Evolutionary conservation across 2,797 vertebrate genomes (phyloP), one percentile per base, ranked within the genome.

Genomic region (Cirrhinus mrigala): DNA sequence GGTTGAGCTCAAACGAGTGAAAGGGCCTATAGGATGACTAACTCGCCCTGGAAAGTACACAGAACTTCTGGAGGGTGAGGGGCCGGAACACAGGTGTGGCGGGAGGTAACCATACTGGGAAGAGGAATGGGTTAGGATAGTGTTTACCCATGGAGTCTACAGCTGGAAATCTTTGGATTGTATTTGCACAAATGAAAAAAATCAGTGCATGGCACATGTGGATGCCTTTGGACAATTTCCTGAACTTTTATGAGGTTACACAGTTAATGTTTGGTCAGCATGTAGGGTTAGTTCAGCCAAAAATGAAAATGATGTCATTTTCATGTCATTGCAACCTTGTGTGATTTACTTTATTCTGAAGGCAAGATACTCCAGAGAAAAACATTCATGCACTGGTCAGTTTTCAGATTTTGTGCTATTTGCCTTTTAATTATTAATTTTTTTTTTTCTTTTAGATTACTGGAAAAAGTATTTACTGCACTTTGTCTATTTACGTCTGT

Each of bases 31-130:
- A 20, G 56, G 73, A 88, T 90, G 88, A 90, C 86, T 91, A 86
- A 90, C 83, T 74, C 78, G 6, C 73, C 66, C 48, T 87, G 88
- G 90, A 90, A 88, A 91, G 89, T 86, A 88, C 85, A 66, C 58
- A 83, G 29, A 20, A 6, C 58, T 89, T 15, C 27, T 48, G 54
- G 15, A 64, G 18, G 70, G 66, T 40, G 46, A 33, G 76, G 27
- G 37, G 71, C 81, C 16, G 70, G 79, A 52, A 48, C 52, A 10
- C 52, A 78, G 69, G 82, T 87, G 75, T 87, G 83, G 68, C 70
- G 46, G 24, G 37, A 79, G 74, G n/a, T 66, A 75, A 60, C 18
- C 66, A 40, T 22, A 18, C 68, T n/a, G 71, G 79, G 79, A 82
- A 81, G 70, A 70, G 85, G 78, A 68, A 24, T 18, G 60, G 75